phyloP scores from a whole-genome alignment of 2,888 invertebrate species.

The Harpagoxenus sublaevis region DNA sequence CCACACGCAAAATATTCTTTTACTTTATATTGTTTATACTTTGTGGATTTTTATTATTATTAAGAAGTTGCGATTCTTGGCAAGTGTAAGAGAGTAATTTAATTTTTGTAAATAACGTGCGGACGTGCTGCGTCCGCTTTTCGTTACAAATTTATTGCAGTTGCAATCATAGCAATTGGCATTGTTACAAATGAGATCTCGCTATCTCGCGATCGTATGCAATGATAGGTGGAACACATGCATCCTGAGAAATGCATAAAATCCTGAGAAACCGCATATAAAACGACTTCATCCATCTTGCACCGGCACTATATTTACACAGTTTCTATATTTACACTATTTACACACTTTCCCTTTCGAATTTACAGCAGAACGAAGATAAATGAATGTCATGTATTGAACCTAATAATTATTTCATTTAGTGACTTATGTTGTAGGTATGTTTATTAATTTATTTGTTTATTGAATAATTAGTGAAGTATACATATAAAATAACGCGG shows the following conservation, averaged over 20 bases:
- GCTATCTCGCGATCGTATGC: conserved; percentile 33
- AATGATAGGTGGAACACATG: conserved; percentile 14
- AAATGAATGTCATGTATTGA: not conserved
- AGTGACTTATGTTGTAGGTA: not conserved
- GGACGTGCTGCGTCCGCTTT: not conserved
- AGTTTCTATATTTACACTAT: not conserved
- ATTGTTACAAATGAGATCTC: conserved; percentile 48
- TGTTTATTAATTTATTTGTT: not conserved
- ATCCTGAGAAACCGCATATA: conserved; percentile 36
- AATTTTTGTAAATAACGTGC: not conserved
- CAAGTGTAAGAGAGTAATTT: not conserved
- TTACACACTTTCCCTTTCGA: not conserved
- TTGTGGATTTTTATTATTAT: not conserved
- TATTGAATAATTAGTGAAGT: not conserved
- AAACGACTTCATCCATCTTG: conserved; percentile 25
- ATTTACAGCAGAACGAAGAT: not conserved
- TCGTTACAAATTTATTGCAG: conserved; percentile 30
- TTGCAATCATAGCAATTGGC: conserved; percentile 39
- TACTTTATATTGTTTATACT: not conserved
- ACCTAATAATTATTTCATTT: not conserved
- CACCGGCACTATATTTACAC: not conserved
- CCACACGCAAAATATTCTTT: not conserved
- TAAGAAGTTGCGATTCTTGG: not conserved
- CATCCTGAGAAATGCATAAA: conserved; percentile 30
- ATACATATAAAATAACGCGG: not conserved